These are phyloP conservation scores for Drosophila bocqueti DNA, from an alignment of 1,140 invertebrate species.

Conservation along the genomic window DNA sequence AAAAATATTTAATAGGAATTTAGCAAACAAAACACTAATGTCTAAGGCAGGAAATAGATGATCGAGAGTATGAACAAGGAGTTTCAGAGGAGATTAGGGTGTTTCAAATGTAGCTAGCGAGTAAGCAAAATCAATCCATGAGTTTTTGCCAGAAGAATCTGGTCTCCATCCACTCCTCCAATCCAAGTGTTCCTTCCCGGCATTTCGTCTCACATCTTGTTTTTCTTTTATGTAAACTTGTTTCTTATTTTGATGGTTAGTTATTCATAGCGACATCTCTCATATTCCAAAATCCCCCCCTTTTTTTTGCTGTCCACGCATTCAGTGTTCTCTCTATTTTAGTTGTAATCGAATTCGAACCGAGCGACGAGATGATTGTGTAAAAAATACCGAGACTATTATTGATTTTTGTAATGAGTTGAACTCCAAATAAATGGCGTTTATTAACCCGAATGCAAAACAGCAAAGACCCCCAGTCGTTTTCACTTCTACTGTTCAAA, in stretches of 20 bases:
- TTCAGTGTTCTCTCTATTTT: constrained; percentile 45
- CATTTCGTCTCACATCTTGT: constrained; percentile 28
- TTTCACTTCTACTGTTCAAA: constrained; percentile 32
- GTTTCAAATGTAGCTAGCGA: constrained; percentile 66
- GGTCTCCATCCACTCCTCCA: background rate
- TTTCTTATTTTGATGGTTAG: constrained; percentile 34
- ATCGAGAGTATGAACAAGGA: constrained; percentile 8
- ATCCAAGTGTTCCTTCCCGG: constrained; percentile 24
- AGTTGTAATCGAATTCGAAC: constrained; percentile 44
- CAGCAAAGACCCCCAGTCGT: constrained; percentile 41
- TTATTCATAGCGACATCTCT: constrained; percentile 27
- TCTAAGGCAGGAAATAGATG: constrained; percentile 43
- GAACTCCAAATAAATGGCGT: constrained; percentile 71
- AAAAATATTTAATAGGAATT: constrained; percentile 46
- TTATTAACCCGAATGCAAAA: constrained; percentile 74
- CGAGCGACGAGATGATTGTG: constrained; percentile 8
- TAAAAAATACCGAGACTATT: constrained; percentile 40
- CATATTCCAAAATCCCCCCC: constrained; percentile 37
- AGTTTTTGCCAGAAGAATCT: constrained; percentile 25
- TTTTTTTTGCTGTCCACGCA: constrained; percentile 61
- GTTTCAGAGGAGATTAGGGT: constrained; percentile 2
- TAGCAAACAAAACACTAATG: constrained; percentile 40
- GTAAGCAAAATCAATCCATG: constrained; percentile 56
- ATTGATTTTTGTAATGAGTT: constrained; percentile 65
- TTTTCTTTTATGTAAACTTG: constrained; percentile 19